These are phyloP conservation scores for Caenorhabditis virilis DNA, from an alignment of 2,888 invertebrate species.

Conservation along the genomic window DNA sequence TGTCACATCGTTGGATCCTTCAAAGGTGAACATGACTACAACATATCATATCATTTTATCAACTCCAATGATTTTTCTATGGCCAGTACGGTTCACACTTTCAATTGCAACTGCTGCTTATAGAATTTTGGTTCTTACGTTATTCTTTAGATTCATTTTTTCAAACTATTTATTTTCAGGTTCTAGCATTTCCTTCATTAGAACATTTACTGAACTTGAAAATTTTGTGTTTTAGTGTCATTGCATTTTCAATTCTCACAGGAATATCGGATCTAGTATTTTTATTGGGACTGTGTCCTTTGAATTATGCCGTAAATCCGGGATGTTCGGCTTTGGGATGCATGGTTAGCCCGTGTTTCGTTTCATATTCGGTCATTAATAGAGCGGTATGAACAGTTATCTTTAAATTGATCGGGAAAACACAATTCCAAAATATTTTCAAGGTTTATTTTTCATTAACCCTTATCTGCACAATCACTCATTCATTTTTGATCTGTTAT, in stretches of 20 bases:
- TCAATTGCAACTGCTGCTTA: conserved; percentile 14
- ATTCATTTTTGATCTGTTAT: conserved; percentile 17
- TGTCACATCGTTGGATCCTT: conserved; percentile 15
- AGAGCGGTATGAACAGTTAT: conserved; percentile 2
- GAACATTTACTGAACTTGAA: too few species aligned
- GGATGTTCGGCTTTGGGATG: conserved; percentile 27
- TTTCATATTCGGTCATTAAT: conserved; percentile 10
- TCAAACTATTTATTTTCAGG: conserved; percentile 3
- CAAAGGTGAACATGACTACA: conserved; percentile 11
- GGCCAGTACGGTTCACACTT: conserved; percentile 19
- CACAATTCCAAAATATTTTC: neutral
- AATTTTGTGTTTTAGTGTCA: neutral
- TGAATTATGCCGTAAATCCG: conserved; percentile 7
- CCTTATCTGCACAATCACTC: conserved; percentile 7
- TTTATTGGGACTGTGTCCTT: conserved; percentile 14
- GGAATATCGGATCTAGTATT: conserved; percentile 12
- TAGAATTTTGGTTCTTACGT: conserved; percentile 8
- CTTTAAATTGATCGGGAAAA: neutral
- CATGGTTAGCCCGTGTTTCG: conserved; percentile 20
- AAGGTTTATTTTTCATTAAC: conserved; percentile 20
- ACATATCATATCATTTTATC: conserved; percentile 28
- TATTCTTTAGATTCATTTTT: too few species aligned
- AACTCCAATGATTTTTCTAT: conserved; percentile 15
- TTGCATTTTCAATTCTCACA: conserved; percentile 1
- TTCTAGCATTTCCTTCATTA: conserved; percentile 2